phyloP scores from a whole-genome alignment of 2,113 vertebrate genomes.

The Perca schrenkii region DNA sequence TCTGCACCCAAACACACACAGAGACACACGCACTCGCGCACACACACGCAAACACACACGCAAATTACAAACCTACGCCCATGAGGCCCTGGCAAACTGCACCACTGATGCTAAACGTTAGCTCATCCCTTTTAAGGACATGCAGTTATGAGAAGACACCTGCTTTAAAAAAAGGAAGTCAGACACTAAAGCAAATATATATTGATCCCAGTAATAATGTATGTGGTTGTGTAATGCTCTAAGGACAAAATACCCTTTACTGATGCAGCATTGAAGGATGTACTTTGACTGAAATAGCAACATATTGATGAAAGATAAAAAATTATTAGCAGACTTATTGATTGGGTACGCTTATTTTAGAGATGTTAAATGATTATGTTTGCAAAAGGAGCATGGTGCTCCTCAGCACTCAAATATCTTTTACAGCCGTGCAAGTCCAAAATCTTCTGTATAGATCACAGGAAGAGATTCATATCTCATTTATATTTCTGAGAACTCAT shows the following conservation, averaged over 20 bases:
- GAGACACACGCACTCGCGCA: background rate
- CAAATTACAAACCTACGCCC: constrained; percentile 43
- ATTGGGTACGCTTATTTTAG: background rate
- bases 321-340: background rate
- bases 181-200: constrained; percentile 14
- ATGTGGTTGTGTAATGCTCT: constrained; percentile 8
- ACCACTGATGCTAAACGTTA: constrained; percentile 29
- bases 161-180: constrained; percentile 43
- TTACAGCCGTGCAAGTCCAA: background rate
- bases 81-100: constrained; percentile 14
- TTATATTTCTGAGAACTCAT: constrained; percentile 69
- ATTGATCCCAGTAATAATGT: constrained; percentile 30
- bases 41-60: constrained; percentile 9
- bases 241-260: background rate
- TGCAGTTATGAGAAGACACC: constrained; percentile 35
- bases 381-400: background rate
- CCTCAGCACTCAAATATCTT: background rate
- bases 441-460: constrained; percentile 30
- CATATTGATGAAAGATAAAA: constrained; percentile 15
- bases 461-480: constrained; percentile 55
- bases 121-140: constrained; percentile 75
- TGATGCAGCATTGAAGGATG: background rate
- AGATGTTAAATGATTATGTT: constrained; percentile 3
- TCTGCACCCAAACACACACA: constrained; percentile 7
- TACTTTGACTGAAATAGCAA: constrained; percentile 5